Conservation (phyloP, 2,113 vertebrate species). For the Murina feae region DNA sequence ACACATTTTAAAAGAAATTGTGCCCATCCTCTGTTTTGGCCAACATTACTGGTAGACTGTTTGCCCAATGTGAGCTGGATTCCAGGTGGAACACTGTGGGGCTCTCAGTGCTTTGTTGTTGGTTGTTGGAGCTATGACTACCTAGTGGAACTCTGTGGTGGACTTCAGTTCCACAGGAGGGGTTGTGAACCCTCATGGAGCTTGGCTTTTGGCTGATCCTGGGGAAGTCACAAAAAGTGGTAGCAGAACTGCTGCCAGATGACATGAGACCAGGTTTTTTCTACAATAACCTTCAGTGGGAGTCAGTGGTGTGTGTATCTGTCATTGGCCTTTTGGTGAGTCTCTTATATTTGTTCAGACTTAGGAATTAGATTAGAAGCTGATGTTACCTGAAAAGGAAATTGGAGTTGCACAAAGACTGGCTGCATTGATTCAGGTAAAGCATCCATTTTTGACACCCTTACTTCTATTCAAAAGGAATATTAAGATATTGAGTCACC, state of each 20-base stretch:
- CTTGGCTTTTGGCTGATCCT: not conserved
- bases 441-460: not conserved
- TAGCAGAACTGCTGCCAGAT: conserved; percentile 29
- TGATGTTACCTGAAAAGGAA: not conserved
- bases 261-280: not conserved
- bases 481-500: not conserved
- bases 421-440: not conserved
- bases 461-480: not conserved
- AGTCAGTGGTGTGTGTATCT: conserved; percentile 16
- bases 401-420: not conserved
- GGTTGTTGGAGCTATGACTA: not conserved
- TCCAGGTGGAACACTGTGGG: not conserved
- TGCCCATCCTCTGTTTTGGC: not conserved
- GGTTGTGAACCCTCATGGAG: not conserved
- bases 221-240: conserved; percentile 29
- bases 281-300: not conserved
- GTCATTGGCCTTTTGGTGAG: conserved; percentile 39
- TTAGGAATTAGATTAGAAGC: conserved; percentile 15
- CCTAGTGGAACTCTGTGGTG: not conserved
- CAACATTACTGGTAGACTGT: not conserved
- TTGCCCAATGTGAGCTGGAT: not conserved
- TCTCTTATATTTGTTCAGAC: conserved; percentile 41
- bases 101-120: not conserved
- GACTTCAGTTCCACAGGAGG: not conserved
- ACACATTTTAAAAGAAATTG: not conserved